phyloP scores from a whole-genome alignment of 2,888 invertebrate species.

The Philaethria dido region DNA sequence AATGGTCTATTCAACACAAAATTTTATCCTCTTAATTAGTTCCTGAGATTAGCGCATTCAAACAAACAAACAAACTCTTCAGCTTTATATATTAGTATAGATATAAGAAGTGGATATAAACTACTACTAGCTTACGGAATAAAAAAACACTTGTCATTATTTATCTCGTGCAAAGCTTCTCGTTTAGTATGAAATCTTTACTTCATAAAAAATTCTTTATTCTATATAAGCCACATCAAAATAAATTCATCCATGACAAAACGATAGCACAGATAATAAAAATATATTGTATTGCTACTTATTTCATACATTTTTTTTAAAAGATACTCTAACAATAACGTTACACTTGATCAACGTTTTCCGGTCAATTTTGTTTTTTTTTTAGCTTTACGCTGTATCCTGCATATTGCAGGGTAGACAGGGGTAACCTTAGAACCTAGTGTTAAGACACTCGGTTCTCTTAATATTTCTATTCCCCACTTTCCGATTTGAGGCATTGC shows the following conservation, averaged over 20 bases:
- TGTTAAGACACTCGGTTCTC: too few relatives aligned
- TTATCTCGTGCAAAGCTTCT: not conserved
- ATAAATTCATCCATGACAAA: not conserved
- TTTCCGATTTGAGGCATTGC: too few relatives aligned
- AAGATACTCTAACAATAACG: not conserved
- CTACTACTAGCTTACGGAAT: not conserved
- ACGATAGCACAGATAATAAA: constrained; percentile 6
- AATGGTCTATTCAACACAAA: too few relatives aligned
- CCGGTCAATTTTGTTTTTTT: constrained; percentile 41
- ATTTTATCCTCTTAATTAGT: too few relatives aligned
- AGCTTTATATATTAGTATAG: too few relatives aligned
- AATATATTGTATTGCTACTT: not conserved
- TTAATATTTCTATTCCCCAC: too few relatives aligned
- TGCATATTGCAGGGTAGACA: too few relatives aligned
- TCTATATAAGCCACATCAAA: not conserved
- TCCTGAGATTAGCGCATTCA: too few relatives aligned
- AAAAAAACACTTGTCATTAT: not conserved
- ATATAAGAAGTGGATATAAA: too few relatives aligned
- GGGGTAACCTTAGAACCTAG: too few relatives aligned
- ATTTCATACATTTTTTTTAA: not conserved
- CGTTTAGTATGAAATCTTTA: not conserved
- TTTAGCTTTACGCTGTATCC: too few relatives aligned
- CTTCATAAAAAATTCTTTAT: not conserved
- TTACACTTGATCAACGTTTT: constrained; percentile 38
- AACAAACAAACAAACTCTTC: too few relatives aligned